Conservation (phyloP, 2,113 vertebrate species). For the Cyprinodon tularosa region DNA sequence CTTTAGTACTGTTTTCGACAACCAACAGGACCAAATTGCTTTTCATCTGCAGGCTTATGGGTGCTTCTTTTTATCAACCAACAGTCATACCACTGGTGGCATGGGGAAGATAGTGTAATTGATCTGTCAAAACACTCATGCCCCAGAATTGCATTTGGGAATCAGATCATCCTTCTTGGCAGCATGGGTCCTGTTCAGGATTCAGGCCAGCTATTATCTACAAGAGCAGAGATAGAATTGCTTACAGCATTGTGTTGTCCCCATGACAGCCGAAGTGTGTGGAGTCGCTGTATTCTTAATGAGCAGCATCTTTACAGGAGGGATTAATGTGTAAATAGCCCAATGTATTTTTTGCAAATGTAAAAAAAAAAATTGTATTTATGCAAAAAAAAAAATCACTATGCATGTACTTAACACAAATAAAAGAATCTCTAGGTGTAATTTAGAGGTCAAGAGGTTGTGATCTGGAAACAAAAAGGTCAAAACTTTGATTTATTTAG, state of each 20-base stretch:
- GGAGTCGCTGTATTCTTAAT: conserved; percentile 11
- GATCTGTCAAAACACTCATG: conserved; percentile 58
- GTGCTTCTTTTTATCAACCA: conserved; percentile 10
- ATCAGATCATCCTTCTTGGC: conserved; percentile 32
- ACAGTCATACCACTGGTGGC: conserved; percentile 11
- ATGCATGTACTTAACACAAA: too few relatives aligned
- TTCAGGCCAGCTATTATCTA: conserved; percentile 48
- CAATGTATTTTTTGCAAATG: too few relatives aligned
- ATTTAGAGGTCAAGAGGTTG: too few relatives aligned
- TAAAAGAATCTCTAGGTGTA: too few relatives aligned
- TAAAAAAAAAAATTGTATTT: too few relatives aligned
- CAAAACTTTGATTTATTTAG: too few relatives aligned
- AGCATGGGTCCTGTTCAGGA: conserved; percentile 36
- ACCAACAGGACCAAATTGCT: conserved; percentile 37
- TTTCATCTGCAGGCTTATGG: conserved; percentile 35
- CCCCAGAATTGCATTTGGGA: conserved; percentile 35
- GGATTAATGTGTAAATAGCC: conserved; percentile 4
- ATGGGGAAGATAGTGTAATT: conserved; percentile 44
- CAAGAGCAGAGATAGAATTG: conserved; percentile 29
- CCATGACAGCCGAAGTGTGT: conserved; percentile 21
- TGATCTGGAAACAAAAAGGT: too few relatives aligned
- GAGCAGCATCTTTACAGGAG: conserved; percentile 9
- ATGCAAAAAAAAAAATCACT: not conserved
- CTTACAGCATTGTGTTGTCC: conserved; percentile 22
- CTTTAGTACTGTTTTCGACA: conserved; percentile 52